phyloP scores from a whole-genome alignment of 2,113 vertebrate species.

The Mormyrus lacerda region DNA sequence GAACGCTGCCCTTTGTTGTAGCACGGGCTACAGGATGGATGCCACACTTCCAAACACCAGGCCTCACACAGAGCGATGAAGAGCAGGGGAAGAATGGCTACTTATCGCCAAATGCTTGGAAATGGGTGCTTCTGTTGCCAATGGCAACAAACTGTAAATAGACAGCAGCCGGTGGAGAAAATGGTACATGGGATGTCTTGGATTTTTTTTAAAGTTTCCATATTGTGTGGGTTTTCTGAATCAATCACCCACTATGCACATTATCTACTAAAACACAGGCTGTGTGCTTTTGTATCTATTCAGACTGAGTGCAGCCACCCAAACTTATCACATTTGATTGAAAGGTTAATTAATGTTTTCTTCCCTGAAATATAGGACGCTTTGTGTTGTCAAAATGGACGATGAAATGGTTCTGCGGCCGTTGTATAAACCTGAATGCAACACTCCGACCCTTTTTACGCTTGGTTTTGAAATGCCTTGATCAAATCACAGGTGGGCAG shows the following conservation, averaged over 20 bases:
- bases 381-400: background rate
- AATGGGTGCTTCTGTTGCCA: constrained; percentile 38
- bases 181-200: background rate
- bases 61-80: background rate
- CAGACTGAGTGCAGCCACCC: background rate
- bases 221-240: background rate
- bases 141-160: constrained; percentile 43
- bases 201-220: background rate
- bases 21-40: background rate
- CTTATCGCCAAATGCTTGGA: constrained; percentile 38
- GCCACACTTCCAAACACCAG: background rate
- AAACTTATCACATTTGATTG: background rate
- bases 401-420: background rate
- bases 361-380: background rate
- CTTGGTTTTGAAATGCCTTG: background rate
- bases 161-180: constrained; percentile 39
- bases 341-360: background rate
- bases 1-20: background rate
- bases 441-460: background rate
- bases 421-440: background rate
- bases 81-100: background rate
- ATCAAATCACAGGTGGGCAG: background rate
- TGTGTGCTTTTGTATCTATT: background rate
- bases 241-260: background rate
- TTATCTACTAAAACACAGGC: background rate